Conservation (phyloP, 2,888 invertebrate species). For the Spodoptera picta region DNA sequence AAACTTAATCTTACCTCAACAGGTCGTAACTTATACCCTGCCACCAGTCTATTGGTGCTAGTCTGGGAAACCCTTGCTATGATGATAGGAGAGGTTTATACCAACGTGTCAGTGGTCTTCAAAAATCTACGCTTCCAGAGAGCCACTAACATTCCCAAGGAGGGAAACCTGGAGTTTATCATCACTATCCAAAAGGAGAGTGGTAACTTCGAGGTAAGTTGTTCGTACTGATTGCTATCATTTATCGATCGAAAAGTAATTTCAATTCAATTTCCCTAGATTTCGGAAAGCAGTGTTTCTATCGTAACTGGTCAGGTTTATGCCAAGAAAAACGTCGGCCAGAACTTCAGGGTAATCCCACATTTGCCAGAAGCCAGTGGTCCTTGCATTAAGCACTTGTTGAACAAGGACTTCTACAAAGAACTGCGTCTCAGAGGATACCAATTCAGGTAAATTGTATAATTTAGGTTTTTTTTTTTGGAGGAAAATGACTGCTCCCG, state of each 20-base stretch:
- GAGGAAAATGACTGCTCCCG: too few species aligned
- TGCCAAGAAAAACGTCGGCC: conserved; percentile 87
- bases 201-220: conserved; percentile 90
- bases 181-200: conserved; percentile 92
- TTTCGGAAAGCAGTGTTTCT: conserved; percentile 91
- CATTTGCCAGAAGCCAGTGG: conserved; percentile 75
- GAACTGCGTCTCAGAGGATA: too few species aligned
- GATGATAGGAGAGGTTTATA: conserved; percentile 91
- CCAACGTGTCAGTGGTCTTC: conserved; percentile 94
- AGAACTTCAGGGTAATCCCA: conserved; percentile 85
- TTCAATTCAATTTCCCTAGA: conserved; percentile 67
- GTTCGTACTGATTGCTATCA: too few species aligned
- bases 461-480: too few species aligned
- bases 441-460: conserved; percentile 84
- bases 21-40: conserved; percentile 94
- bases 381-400: conserved; percentile 85
- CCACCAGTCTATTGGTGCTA: conserved; percentile 93
- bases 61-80: conserved; percentile 94
- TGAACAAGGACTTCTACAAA: too few species aligned
- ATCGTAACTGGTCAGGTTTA: conserved; percentile 92
- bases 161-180: conserved; percentile 89
- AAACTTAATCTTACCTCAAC: not conserved
- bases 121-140: conserved; percentile 95
- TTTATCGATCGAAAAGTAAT: too few species aligned
- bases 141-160: conserved; percentile 93